These are phyloP conservation scores for Pollachius pollachius DNA, from an alignment of 2,113 vertebrate species.

Conservation along the genomic window DNA sequence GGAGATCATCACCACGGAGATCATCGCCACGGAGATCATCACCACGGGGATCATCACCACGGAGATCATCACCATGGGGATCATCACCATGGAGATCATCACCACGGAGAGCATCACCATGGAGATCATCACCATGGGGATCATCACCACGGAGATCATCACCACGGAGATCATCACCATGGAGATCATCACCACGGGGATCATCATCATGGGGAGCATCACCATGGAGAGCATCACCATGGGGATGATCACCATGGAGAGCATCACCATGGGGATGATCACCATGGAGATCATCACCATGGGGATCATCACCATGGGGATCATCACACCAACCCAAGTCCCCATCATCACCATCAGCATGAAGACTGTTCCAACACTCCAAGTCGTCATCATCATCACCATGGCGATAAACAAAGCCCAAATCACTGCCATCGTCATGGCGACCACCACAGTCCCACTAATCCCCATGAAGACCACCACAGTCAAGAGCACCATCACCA, in stretches of 20 bases:
- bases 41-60: not conserved
- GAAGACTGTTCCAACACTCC: conserved; percentile 8
- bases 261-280: not conserved
- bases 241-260: conserved; percentile 3
- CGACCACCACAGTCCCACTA: conserved; percentile 7
- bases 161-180: conserved; percentile 1
- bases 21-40: not conserved
- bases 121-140: not conserved
- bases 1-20: conserved; percentile 1
- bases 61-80: not conserved
- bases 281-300: conserved; percentile 8
- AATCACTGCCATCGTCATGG: conserved; percentile 7
- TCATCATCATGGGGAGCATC: conserved; percentile 4
- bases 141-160: conserved; percentile 16
- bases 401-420: conserved; percentile 9
- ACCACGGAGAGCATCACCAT: conserved; percentile 11
- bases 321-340: not conserved
- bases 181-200: not conserved
- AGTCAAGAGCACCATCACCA: conserved; percentile 15
- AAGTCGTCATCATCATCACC: conserved; percentile 4
- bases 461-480: conserved; percentile 17
- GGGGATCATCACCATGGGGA: not conserved
- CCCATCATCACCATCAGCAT: conserved; percentile 4
- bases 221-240: conserved; percentile 14
- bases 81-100: conserved; percentile 12